These are phyloP conservation scores for Cyclura pinguis DNA, from an alignment of 2,797 vertebrate species.

Conservation along the genomic window DNA sequence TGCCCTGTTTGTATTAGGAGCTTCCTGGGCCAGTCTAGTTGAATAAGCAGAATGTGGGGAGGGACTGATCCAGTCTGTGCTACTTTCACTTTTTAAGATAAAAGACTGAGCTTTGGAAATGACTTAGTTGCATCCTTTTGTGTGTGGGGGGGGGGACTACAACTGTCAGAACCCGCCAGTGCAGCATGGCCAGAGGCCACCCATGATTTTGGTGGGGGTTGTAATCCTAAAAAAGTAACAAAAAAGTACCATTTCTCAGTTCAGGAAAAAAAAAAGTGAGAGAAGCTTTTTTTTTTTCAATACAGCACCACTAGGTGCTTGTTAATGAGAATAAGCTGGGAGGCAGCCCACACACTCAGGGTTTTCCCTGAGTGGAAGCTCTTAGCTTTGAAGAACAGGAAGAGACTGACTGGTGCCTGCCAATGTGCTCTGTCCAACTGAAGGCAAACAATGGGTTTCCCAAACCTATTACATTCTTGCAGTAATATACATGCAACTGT, in stretches of 20 bases:
- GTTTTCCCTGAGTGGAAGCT: conserved; percentile 50
- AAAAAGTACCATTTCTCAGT: not conserved
- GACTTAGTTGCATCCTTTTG: not conserved
- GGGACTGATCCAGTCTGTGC: not conserved
- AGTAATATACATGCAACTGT: not conserved
- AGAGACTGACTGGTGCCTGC: conserved; percentile 21
- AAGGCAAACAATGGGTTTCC: fast-evolving
- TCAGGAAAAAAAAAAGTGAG: conserved; percentile 13
- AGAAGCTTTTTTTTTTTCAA: fast-evolving
- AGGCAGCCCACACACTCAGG: conserved; percentile 57
- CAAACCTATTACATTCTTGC: not conserved
- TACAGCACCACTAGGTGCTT: conserved; percentile 46
- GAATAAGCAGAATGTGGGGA: not conserved
- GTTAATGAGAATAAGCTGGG: conserved; percentile 57
- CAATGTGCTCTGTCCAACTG: fast-evolving
- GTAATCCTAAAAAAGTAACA: not conserved
- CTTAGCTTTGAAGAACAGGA: conserved; percentile 35
- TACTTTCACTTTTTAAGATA: conserved; percentile 12
- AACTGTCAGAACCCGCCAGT: not conserved
- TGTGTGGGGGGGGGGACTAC: not conserved
- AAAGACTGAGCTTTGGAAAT: not conserved
- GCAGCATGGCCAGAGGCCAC: not conserved
- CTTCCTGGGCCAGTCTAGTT: conserved; percentile 44
- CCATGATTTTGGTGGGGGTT: not conserved
- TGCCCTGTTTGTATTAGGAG: conserved; percentile 44